Evolutionary conservation across 2,888 invertebrate genomes (phyloP), one percentile per base, ranked within the genome.

Genomic region (Sicus ferrugineus): DNA sequence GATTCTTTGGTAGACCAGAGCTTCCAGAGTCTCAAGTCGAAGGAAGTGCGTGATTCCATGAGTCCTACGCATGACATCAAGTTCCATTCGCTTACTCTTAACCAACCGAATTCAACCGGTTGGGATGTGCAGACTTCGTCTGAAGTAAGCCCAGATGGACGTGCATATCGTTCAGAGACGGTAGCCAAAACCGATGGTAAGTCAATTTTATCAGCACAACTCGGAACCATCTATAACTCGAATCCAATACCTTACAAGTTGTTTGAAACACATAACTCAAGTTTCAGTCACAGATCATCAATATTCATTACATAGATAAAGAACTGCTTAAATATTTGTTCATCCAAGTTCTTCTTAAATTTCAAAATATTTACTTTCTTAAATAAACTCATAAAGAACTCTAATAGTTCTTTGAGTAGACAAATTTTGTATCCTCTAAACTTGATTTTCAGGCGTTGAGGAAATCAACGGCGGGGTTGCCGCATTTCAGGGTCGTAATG

Each of bases 41-140:
- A 93, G 86, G 92, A 93, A 86, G 90, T 93, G 73, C 88, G 92
- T 70, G 93, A 93, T 82, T 92, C 92, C 23, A 90, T 90, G 85
- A 92, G 92, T 70, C 92, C 93, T 31, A 90, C 91, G 69, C 88
- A 79, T n/a, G 85, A 85, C 70, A 77, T 84, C 31, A 81, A 81
- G 68, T 84, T 84, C 74, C 83, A 82, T 68, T 79, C 83, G 72
- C 77, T 81, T 76, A 77, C 74, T 3, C 71, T 83, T 16, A 78
- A 79, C 58, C 82, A 82, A 58, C 85, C 86, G 70, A 83, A 83
- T 52, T 81, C 88, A 73, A 88, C 89, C 56, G 91, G 90, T 63
- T 92, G 92, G 92, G 89, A 89, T 79, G 89, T 91, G 59, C 88
- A 89, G 75, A 88, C 89, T 6, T 89, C 89, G 68, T 88, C 89